Evolutionary conservation across 2,888 invertebrate species (phyloP), one percentile per base, ranked within the genome.

Genomic region (Pteria penguin): DNA sequence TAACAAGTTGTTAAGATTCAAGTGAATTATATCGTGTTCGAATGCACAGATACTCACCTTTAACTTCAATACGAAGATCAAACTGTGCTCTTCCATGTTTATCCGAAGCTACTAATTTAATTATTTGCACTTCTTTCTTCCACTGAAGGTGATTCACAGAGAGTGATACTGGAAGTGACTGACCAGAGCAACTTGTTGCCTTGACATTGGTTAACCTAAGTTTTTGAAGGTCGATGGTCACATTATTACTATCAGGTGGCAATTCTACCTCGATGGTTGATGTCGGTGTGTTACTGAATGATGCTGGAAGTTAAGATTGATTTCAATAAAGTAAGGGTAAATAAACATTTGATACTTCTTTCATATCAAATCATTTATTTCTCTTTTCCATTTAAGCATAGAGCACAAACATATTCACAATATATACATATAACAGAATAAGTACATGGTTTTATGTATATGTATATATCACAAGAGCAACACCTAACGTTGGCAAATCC

Each of bases 131-230:
- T 2, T 45, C 26, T 45, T n/a, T 2, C 26, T 26, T 33, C 36
- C 45, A 65, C 5, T 65, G 18, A 24, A 65, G 4, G 4, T 8
- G 27, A 24, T 2, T 33, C 24, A 14, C 26, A 5, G 65, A 36
- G 33, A 65, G 24, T 24, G 27, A 2, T 65, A 65, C n/a, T 1
- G 32, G 14, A 22, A 65, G 36, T 31, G 32, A 27, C 18, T 65
- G 65, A 11, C 65, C 65, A 24, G 65, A 65, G 45, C 65, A 65
- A 45, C 65, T 65, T 33, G 8, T 65, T 27, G 33, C 65, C 24
- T 36, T 36, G n/a, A 45, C 45, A 18, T 45, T 45, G 18, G 45
- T 14, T 8, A 45, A 18, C 8, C 45, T 18, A 14, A 45, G 18
- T 8, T 18, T 45, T 8, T 45, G 8, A 18, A 45, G 45, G 45